phyloP scores from a whole-genome alignment of 2,113 vertebrate genomes.

The Rhinopomastus cyanomelas region DNA sequence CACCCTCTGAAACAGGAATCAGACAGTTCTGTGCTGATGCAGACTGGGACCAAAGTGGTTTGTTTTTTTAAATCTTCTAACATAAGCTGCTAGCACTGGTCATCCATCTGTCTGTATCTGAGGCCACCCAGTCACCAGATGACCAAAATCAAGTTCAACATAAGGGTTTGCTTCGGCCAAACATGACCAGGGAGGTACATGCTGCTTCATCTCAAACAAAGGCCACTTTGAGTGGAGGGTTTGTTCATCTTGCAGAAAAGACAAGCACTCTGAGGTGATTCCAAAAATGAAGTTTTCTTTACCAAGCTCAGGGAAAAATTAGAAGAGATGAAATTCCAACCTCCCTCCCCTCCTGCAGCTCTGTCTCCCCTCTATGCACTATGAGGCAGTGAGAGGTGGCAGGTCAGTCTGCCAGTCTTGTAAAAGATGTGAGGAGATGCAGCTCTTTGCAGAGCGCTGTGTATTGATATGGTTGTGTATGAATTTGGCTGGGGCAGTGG shows the following conservation, averaged over 20 bases:
- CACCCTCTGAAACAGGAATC: accelerated
- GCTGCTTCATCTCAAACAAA: neutral
- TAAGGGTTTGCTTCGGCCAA: neutral
- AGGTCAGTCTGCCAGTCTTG: neutral
- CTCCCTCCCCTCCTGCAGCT: neutral
- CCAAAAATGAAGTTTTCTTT: neutral
- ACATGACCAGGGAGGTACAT: neutral
- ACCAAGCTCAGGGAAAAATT: neutral
- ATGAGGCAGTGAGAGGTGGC: accelerated
- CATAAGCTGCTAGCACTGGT: neutral
- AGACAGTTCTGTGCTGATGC: neutral
- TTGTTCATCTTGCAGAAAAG: neutral
- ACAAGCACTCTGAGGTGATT: neutral
- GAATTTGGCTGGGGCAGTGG: accelerated
- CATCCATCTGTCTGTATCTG: neutral
- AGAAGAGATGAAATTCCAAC: neutral
- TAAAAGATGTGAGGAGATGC: no score
- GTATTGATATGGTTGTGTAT: neutral
- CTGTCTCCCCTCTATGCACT: neutral
- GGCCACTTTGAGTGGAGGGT: neutral
- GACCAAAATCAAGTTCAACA: neutral
- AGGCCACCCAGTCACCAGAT: neutral
- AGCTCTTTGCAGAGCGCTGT: neutral
- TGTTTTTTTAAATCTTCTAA: neutral
- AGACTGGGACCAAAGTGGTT: neutral